Base-by-base conservation (phyloP, 2,797 vertebrate species). In the Trachops cirrhosus region DNA sequence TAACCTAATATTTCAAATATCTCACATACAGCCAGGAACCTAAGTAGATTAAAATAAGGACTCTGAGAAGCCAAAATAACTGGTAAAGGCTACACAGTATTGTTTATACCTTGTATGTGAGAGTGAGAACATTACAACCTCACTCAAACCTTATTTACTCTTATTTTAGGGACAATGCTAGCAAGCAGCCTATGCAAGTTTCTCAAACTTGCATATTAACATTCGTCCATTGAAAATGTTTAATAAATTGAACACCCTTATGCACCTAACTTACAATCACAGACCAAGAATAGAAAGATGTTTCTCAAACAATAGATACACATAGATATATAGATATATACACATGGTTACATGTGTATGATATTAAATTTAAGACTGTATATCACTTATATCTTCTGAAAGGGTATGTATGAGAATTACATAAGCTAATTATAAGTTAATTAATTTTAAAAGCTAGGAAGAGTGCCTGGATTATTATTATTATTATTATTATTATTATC, bases 1-100 rank as follows among this genome's bases (percentile, higher is more conserved):
- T 75, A 93, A 74, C 8, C 2, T 79, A 93, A 46, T 67, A 90
- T 54, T 95, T 94, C 32, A 91, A 88, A 71, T 62, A 92, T 19
- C 16, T 39, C 44, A 80, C 70, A 89, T 54, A 67, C 5, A 94
- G 7, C 44, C 50, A 71, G 12, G 34, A 91, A 85, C 37, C 14
- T 50, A 90, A 3, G 57, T 34, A 5, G 16, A 86, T 6, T 86
- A 67, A 86, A 89, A 89, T 85, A 10, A 85, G 4, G n/a, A 26
- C 9, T 92, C 24, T 79, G 10, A 92, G 3, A 91, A 91, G 68
- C 71, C 34, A 89, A 94, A 92, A 57, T 73, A 87, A 3, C 22
- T 68, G 37, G 37, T 18, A 73, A 78, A 95, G 24, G 24, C 29
- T 5, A 73, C 18, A 57, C 73, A 14, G 10, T 89, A 22, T 52